Base-by-base conservation (phyloP, 2,888 invertebrate genomes). In the Leucania comma region DNA sequence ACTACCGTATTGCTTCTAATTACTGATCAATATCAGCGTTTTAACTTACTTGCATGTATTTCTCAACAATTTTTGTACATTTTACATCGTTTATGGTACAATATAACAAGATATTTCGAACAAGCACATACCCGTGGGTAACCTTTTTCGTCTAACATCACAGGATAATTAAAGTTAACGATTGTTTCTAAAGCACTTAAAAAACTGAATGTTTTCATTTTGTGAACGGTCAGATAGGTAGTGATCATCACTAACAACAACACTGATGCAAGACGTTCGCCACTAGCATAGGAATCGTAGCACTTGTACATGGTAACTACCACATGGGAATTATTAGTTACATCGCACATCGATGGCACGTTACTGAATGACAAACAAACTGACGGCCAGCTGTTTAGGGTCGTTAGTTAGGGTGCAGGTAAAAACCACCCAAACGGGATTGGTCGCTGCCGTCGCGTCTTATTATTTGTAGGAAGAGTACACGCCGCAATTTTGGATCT, bases 351-450 rank as follows among this genome's bases (percentile, higher is more conserved):
- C 59, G 78, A 67, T 35, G 59, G 61, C 56, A 50, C 54, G 75
- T 70, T 67, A 69, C 72, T 67, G 72, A 72, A 70, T 75, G 67
- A 62, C 69, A 71, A 67, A 65, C 64, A 70, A 73, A 86, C 83
- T 76, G 80, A 64, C 61, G 68, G 48, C 81, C 88, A 90, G 88
- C 85, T 88, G 88, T 83, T 85, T 68, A 59, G 63, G 72, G 57
- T 46, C 65, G 68, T 75, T 75, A 65, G 53, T 60, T 60, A 78
- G 90, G 89, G 87, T 78, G 89, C 94, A 94, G 94, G 93, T 93
- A 94, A 90, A 87, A 87, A 75, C 80, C 66, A 72, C 88, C 86
- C 78, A 65, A 72, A 75, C 76, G 78, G 78, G 78, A 88, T 88
- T 88, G 88, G 87, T 75, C 57, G 59, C 57, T 24, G 24, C 38